Conservation (phyloP, 2,113 vertebrate genomes). For the Chloropsis cyanopogon region DNA sequence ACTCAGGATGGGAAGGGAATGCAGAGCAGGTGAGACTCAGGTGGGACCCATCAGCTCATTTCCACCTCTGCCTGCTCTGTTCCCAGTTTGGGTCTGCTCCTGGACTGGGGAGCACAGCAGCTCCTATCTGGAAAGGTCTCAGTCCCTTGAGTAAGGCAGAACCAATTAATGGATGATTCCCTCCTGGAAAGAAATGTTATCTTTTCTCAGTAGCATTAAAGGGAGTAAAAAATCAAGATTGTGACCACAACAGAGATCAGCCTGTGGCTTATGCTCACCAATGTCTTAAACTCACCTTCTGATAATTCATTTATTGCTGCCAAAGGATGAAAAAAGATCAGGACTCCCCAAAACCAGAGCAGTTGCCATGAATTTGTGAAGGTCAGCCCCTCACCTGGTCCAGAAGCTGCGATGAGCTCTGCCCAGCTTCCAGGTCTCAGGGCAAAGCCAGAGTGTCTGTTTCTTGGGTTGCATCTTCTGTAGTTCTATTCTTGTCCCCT, state of each 20-base stretch:
- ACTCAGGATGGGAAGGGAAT: neutral
- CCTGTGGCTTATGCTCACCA: neutral
- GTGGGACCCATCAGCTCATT: neutral
- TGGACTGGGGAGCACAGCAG: neutral
- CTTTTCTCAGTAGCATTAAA: neutral
- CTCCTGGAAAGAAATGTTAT: neutral
- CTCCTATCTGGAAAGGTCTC: neutral
- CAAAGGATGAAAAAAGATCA: neutral
- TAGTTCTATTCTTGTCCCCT: neutral
- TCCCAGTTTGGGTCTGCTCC: rapidly evolving
- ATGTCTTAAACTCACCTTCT: neutral
- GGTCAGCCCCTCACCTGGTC: neutral
- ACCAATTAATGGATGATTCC: neutral
- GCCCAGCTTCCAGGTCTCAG: neutral
- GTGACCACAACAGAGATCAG: neutral
- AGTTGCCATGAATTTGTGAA: neutral
- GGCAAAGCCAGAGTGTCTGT: neutral
- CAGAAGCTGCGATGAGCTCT: neutral
- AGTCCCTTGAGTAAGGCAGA: neutral
- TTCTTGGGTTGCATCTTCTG: neutral
- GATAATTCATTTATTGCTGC: neutral
- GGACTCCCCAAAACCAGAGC: neutral
- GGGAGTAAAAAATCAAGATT: neutral
- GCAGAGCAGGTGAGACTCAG: neutral
- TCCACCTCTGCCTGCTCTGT: neutral